Base-by-base conservation (phyloP, 2,888 invertebrate species). In the Ichneumoninae sp. region DNA sequence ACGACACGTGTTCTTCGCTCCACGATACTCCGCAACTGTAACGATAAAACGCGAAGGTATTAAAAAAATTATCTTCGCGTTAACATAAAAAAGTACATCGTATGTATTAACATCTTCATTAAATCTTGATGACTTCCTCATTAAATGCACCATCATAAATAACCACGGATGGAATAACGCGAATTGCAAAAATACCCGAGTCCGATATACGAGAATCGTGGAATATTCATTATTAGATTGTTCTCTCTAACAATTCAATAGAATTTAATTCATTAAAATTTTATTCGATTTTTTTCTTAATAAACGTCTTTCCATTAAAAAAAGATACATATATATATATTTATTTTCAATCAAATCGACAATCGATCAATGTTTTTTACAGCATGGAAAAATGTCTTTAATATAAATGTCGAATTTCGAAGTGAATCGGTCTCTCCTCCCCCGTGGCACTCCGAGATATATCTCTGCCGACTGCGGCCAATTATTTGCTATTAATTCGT, bases 1-100 rank as follows among this genome's bases (percentile, higher is more conserved):
- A 94, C 8, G 97, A 96, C 62, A 96, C 96, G 92, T 97, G 97
- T 89, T 96, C 96, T 90, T 97, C 96, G 89, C 95, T 95, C 97
- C 97, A 97, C 88, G 96, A 96, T 36, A 97, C 97, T 74, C 97
- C 97, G 93, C 97, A 97, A 90, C 95, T 96, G 92, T 30, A 93
- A 90, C n/a, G 26, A 54, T 47, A 62, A 79, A 74, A n/a, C 7
- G 30, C 26, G 0, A n/a, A 47, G 50, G 30, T 16, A 71, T 40
- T 44, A 78, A 65, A 52, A 65, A 22, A 65, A 75, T 65, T 26
- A 26, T 66, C 62, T 33, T 62, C 10, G 57, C 6, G 30, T 7
- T 33, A 1, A 19, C 52, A 52, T 19, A 6, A 52, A 16, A 52
- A n/a, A 10, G 4, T 52, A 1, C n/a, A 5, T 52, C 52, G n/a